These are phyloP conservation scores for Caenorhabditis parvicauda DNA, from an alignment of 2,888 invertebrate genomes.

Conservation along the genomic window DNA sequence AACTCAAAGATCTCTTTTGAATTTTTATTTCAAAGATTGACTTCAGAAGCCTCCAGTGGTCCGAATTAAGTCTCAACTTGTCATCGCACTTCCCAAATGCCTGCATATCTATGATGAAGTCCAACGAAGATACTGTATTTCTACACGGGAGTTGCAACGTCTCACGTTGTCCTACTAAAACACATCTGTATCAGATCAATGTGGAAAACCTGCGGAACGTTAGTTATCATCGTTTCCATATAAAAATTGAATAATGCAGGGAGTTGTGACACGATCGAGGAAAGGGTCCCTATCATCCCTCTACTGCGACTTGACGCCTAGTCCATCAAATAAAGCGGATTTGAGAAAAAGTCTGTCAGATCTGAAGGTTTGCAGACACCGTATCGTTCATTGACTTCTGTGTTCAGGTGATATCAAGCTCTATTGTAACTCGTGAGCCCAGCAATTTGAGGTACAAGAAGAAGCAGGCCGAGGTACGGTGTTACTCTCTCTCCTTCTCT, in stretches of 20 bases:
- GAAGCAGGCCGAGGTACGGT: too few species aligned
- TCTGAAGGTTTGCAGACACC: not conserved
- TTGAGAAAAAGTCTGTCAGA: not conserved
- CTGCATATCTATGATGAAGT: not conserved
- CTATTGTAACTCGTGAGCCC: too few species aligned
- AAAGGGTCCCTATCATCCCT: not conserved
- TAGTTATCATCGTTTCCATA: not conserved
- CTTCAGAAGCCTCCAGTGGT: not conserved
- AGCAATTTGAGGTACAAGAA: too few species aligned
- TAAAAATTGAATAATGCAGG: not conserved
- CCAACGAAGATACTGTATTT: not conserved
- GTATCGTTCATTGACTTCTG: too few species aligned
- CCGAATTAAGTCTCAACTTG: not conserved
- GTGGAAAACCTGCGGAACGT: conserved; percentile 9
- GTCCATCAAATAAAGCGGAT: not conserved
- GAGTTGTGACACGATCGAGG: not conserved
- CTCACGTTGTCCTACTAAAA: conserved; percentile 4
- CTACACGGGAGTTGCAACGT: not conserved
- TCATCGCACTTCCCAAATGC: not conserved
- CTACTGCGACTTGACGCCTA: not conserved
- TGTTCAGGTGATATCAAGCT: too few species aligned
- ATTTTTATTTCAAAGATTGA: too few species aligned
- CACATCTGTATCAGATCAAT: conserved; percentile 17
- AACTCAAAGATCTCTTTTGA: too few species aligned
- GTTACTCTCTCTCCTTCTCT: too few species aligned